Evolutionary conservation across 2,888 invertebrate genomes (phyloP), one percentile per base, ranked within the genome.

Genomic region (Volucella inflata): DNA sequence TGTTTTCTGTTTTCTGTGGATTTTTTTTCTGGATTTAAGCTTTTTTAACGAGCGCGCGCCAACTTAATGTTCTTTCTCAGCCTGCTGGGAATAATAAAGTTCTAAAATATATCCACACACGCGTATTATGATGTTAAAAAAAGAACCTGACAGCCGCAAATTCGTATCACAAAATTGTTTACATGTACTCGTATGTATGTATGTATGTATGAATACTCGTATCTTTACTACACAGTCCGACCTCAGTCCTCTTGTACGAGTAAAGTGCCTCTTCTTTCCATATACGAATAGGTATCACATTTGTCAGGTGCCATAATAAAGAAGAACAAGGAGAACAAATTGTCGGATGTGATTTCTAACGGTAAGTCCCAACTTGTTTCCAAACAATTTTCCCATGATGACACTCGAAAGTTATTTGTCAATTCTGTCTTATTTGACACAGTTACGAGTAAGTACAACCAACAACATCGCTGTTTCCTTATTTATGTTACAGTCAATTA

Each of bases 41-140:
- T 55, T 14, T 36, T 57, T 70, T 70, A 70, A 70, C 57, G 70
- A 70, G 57, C 48, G 57, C 38, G 48, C 48, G 57, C 12, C 57
- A 46, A 48, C 38, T 70, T 70, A 48, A 70, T 70, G 59, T 38
- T 4, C n/a, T n/a, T 10, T 16, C 57, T 57, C n/a, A 30, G 30
- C 30, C 30, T 30, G 30, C 6, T 30, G 70, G 38, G 46, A 16
- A 30, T 68, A 55, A 68, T 68, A 68, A 70, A 70, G 40, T 70
- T 70, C 46, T 3, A 48, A 70, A 57, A 68, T 44, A 30, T 30
- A 30, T 53, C 44, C 14, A 16, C 30, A 57, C 67, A 42, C 53
- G 42, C 42, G 51, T 65, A 9, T 16, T n/a, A 55, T 17, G 17
- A 51, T 16, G 21, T 51, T 12, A 21, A 36, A 12, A 36, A 53